Evolutionary conservation across 2,888 invertebrate genomes (phyloP).

Genomic region (Diarsia brunnea): DNA sequence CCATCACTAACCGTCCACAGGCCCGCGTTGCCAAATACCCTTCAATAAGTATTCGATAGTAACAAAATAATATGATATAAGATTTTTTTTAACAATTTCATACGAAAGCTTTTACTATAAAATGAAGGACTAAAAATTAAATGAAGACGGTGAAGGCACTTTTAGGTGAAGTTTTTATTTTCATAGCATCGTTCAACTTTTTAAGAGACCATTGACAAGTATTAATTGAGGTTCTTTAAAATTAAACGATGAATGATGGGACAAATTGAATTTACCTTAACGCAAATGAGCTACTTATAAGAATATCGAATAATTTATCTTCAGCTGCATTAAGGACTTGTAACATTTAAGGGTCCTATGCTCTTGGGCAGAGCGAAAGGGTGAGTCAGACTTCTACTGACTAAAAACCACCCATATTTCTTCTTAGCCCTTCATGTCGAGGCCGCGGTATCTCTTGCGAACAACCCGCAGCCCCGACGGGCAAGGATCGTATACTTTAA

Average conservation of each 20-base stretch:
- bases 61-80: background rate
- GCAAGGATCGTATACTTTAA: background rate
- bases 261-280: constrained; percentile 38
- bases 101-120: constrained; percentile 5
- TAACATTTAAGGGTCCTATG: no score
- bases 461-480: no score
- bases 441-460: no score
- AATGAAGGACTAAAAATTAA: constrained; percentile 23
- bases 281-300: constrained; percentile 5
- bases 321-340: background rate
- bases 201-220: constrained; percentile 50
- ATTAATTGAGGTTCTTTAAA: constrained; percentile 47
- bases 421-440: no score
- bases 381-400: no score
- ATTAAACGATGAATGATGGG: constrained; percentile 34
- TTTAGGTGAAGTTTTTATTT: constrained; percentile 47
- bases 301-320: background rate
- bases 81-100: background rate
- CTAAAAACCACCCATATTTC: no score
- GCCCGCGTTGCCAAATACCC: background rate
- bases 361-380: no score
- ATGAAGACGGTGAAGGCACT: constrained; percentile 21
- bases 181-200: constrained; percentile 32
- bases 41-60: background rate
- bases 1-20: no score